Conservation (phyloP, 2,113 vertebrate species). For the Python bivittatus region DNA sequence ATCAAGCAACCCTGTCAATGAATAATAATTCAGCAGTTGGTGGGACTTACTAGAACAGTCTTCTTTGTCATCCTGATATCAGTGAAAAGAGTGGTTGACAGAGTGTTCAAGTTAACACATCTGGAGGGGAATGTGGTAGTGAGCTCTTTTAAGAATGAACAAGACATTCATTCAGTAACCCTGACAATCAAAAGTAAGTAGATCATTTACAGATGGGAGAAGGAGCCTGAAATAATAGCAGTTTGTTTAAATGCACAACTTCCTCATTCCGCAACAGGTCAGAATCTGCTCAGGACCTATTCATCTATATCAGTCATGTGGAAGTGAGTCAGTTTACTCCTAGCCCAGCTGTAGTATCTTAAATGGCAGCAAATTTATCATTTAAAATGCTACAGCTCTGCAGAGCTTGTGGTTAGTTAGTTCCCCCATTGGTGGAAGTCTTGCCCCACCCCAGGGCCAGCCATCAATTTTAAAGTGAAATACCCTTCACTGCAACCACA, state of each 20-base stretch:
- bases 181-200: background rate
- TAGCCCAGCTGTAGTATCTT: no score
- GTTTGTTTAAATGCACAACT: background rate
- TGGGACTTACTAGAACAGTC: background rate
- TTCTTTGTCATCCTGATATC: background rate
- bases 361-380: no score
- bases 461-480: no score
- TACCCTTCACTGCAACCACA: no score
- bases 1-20: background rate
- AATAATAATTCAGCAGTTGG: background rate
- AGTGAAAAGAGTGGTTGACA: background rate
- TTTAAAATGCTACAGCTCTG: no score
- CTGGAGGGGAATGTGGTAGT: background rate
- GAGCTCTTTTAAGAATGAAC: background rate
- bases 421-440: no score
- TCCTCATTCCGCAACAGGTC: background rate
- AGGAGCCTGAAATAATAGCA: background rate
- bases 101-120: background rate
- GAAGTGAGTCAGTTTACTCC: no score
- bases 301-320: no score
- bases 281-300: background rate
- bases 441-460: no score
- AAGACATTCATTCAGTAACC: background rate
- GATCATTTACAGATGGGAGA: background rate
- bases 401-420: no score